A percentile compares a stretch with the other conserved stretches of the same genome.
Evolutionary conservation across 2,888 invertebrate species (phyloP).

Genomic region (Caenorhabditis zanzibari): DNA sequence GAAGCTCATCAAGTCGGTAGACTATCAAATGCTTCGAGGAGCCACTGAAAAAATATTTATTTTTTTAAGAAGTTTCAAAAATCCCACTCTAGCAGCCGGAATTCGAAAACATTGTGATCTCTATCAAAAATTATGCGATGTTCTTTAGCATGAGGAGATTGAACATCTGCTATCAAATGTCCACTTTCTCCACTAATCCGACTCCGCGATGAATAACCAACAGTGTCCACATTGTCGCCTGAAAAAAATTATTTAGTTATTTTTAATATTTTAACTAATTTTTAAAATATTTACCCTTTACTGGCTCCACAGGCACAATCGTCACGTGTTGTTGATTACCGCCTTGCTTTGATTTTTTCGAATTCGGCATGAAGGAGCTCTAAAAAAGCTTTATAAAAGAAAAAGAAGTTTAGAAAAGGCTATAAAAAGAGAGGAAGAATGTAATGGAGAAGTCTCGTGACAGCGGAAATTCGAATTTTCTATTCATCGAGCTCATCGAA

Average conservation of each 20-base stretch:
- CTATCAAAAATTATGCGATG: slow-evolving; percentile 77
- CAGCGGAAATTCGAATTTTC: slow-evolving; percentile 46
- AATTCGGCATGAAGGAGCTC: slow-evolving; percentile 38
- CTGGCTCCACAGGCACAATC: slow-evolving; percentile 62
- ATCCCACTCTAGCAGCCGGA: slow-evolving; percentile 74
- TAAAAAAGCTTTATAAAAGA: not conserved
- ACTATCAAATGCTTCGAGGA: slow-evolving; percentile 70
- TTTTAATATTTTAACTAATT: not conserved
- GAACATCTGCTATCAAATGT: slow-evolving; percentile 68
- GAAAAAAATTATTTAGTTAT: no score
- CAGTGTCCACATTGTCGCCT: slow-evolving; percentile 57
- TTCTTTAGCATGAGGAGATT: slow-evolving; percentile 74
- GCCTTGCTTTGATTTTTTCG: slow-evolving; percentile 41
- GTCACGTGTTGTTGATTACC: slow-evolving; percentile 63
- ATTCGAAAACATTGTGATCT: slow-evolving; percentile 74
- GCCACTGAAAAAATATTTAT: slow-evolving; percentile 61
- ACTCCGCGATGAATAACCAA: slow-evolving; percentile 62
- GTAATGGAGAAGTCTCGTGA: slow-evolving; percentile 29
- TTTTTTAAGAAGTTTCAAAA: not conserved
- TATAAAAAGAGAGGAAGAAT: slow-evolving; percentile 6
- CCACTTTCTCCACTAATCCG: slow-evolving; percentile 68
- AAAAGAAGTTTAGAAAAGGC: not conserved
- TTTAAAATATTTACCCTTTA: slow-evolving; percentile 50
- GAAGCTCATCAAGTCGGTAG: slow-evolving; percentile 76
- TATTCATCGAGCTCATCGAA: slow-evolving; percentile 31